Evolutionary conservation across 2,888 invertebrate genomes (phyloP), one percentile per base, ranked within the genome.

Genomic region (Saturnia pavonia): DNA sequence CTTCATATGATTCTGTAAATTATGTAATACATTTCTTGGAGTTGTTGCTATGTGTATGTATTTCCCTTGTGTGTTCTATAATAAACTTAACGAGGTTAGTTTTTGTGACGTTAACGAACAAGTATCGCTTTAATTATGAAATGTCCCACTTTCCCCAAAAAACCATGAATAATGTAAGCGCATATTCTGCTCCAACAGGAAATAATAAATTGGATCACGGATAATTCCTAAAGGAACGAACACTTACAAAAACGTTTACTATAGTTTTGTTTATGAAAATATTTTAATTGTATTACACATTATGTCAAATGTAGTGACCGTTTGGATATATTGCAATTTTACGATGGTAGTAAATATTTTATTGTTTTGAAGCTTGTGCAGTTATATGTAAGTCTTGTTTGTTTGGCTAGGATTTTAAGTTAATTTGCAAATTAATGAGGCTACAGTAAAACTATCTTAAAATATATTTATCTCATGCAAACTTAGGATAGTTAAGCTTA

Each of bases 61-160:
- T 65, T 65, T 65, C 65, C 65, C 65, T 40, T 40, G 65, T 40
- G 65, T 40, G 19, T 3, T 11, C 40, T 11, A 9, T 65, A 40
- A 65, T 40, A 40, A 40, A 65, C 65, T 65, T 40, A 65, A 65
- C 65, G 40, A 34, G 40, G 40, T 65, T 65, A 65, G 65, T 65
- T 65, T 65, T 65, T 65, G 65, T 65, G 40, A 65, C 40, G 40
- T 65, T 65, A 65, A 65, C n/a, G 40, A 65, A 65, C 63, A n/a
- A 40, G 40, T 65, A 40, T 65, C 19, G 65, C 65, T 65, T 40
- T 40, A 34, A 65, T 65, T 65, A 65, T 65, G 40, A 65, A 65
- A 40, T 11, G 65, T 65, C 65, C 65, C 65, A 65, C 40, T 65
- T 65, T 40, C 65, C 34, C 40, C n/a, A n/a, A 65, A 60, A 65